These are phyloP conservation scores for Ceramica pisi DNA, from an alignment of 2,888 invertebrate genomes.

Conservation along the genomic window DNA sequence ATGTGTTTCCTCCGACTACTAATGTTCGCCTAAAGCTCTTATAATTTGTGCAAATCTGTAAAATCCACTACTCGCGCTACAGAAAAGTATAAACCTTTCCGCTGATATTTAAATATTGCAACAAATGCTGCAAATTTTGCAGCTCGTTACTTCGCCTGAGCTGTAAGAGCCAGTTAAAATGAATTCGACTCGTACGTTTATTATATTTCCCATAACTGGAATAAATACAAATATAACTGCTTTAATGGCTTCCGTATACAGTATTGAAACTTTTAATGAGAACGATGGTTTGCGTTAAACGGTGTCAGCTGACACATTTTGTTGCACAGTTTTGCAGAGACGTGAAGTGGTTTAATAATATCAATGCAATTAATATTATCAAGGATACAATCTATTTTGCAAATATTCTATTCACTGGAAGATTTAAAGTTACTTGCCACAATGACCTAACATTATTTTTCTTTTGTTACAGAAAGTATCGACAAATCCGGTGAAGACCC, in stretches of 20 bases:
- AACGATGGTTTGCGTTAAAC: slow-evolving; percentile 13
- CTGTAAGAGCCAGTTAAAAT: slow-evolving; percentile 33
- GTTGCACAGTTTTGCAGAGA: not conserved
- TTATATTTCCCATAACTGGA: slow-evolving; percentile 27
- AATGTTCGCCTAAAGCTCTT: not conserved
- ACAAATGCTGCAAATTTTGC: slow-evolving; percentile 2
- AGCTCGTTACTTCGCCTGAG: slow-evolving; percentile 33
- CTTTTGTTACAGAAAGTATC: slow-evolving; percentile 87
- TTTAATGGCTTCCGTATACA: slow-evolving; percentile 12
- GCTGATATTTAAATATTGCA: not conserved
- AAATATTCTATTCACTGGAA: too few relatives aligned
- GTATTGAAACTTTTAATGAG: slow-evolving; percentile 35
- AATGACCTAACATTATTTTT: not conserved
- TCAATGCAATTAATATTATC: not conserved
- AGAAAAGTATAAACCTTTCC: slow-evolving; percentile 1
- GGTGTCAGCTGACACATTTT: slow-evolving; percentile 7
- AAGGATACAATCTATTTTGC: too few relatives aligned
- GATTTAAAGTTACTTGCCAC: not conserved
- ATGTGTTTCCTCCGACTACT: not conserved
- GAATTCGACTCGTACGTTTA: slow-evolving; percentile 9
- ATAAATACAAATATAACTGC: slow-evolving; percentile 29
- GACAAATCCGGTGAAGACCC: slow-evolving; percentile 88
- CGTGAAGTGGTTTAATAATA: not conserved
- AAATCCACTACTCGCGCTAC: not conserved
- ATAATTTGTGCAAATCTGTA: not conserved